A percentile compares a stretch with the other conserved stretches of the same genome.
Conservation (phyloP, 2,113 vertebrate species). For the Eublepharis macularius region DNA sequence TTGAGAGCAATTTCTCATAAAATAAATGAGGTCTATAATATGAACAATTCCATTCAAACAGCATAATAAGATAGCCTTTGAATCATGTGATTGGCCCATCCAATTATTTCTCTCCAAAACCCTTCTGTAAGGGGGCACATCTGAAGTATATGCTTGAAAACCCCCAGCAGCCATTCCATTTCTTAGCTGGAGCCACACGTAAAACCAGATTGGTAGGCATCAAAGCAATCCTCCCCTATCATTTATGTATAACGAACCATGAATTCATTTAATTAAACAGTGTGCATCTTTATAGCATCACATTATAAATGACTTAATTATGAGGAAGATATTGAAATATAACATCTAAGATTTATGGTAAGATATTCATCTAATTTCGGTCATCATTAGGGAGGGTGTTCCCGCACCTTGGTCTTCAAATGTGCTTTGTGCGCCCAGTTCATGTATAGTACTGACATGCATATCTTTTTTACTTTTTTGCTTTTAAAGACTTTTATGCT, state of each 20-base stretch:
- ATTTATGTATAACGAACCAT: slow-evolving; percentile 16
- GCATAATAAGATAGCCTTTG: too few species aligned
- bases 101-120: too few species aligned
- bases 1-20: too few species aligned
- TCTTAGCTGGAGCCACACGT: neutral
- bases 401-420: neutral
- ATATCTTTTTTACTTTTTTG: neutral
- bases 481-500: too few species aligned
- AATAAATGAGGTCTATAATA: too few species aligned
- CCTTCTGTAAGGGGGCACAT: too few species aligned
- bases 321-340: neutral
- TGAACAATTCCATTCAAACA: too few species aligned
- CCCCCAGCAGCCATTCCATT: neutral
- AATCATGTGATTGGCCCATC: too few species aligned
- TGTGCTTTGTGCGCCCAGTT: neutral
- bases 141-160: neutral
- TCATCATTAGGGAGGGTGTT: neutral
- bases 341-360: neutral
- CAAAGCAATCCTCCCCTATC: neutral
- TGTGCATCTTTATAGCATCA: neutral
- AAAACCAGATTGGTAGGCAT: neutral
- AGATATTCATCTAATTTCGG: neutral
- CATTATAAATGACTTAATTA: neutral
- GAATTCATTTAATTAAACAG: slow-evolving; percentile 25
- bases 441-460: neutral